These are phyloP conservation scores for Mimas tiliae DNA, from an alignment of 2,888 invertebrate genomes.

Conservation along the genomic window DNA sequence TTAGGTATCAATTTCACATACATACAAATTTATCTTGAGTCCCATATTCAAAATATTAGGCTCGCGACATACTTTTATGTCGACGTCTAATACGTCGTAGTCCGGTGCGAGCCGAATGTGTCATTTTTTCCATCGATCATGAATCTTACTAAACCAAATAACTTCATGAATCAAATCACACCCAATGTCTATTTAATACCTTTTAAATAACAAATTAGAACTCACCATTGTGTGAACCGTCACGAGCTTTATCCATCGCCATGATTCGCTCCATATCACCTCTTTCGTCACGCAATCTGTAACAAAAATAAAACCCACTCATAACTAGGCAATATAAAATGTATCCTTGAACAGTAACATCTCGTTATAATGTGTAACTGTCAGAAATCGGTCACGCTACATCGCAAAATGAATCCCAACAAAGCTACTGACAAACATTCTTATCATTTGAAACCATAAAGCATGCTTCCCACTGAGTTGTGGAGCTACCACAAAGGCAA, in stretches of 20 bases:
- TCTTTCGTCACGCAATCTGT: slow-evolving; percentile 94
- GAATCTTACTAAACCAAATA: not conserved
- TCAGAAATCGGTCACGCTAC: slow-evolving; percentile 71
- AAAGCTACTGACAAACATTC: slow-evolving; percentile 82
- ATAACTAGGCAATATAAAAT: slow-evolving; percentile 33
- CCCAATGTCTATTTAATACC: not conserved
- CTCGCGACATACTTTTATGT: too few relatives aligned
- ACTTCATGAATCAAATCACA: not conserved
- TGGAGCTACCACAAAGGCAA: slow-evolving; percentile 80
- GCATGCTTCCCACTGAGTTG: slow-evolving; percentile 79
- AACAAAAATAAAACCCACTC: slow-evolving; percentile 72
- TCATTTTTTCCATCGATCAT: not conserved
- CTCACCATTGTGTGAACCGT: slow-evolving; percentile 95
- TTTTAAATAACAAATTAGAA: slow-evolving; percentile 23
- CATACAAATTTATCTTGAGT: too few relatives aligned
- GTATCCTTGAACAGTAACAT: slow-evolving; percentile 21
- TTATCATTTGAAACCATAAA: slow-evolving; percentile 84
- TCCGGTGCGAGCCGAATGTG: not conserved
- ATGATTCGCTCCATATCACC: slow-evolving; percentile 93
- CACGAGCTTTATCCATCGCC: slow-evolving; percentile 93
- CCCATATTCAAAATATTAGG: not conserved
- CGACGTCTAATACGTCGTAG: too few relatives aligned
- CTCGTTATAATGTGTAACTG: slow-evolving; percentile 35
- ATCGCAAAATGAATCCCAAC: slow-evolving; percentile 69
- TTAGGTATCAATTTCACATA: too few relatives aligned